Base-by-base conservation (phyloP, 2,888 invertebrate species). In the Dryocosmus kuriphilus region DNA sequence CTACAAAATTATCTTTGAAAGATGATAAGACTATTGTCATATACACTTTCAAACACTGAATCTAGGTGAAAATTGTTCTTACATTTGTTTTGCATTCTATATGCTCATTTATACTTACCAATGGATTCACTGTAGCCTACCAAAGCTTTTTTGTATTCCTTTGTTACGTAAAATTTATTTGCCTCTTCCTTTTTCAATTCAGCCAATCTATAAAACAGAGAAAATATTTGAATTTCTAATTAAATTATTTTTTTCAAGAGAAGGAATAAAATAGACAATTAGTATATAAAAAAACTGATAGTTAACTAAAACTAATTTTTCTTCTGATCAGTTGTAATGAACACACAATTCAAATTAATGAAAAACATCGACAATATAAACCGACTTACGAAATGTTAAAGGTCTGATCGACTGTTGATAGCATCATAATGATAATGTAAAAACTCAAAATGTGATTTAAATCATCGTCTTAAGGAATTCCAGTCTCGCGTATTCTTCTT, bases 131-230 rank as follows among this genome's bases (percentile, higher is more conserved):
- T 95, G 92, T 98, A 98, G 88, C 95, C 94, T 84, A 94, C 93
- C 81, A 98, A 93, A 74, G 98, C 98, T 85, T 96, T 95, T 87
- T 95, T 94, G 92, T 98, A 99, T 88, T 98, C 95, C 92, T 97
- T 96, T 86, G 95, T 94, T 92, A 96, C 96, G 92, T 98, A 98
- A 77, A 96, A 94, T 89, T 95, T 94, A 92, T 98, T 98, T 80
- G 98, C 98, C 91, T 94, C 94, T 91, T 96, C 96, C 90, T 98
- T 98, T 90, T 96, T 96, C 87, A 94, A 93, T 92, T 97, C 97
- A 55, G 97, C 97, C 88, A 95, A 92, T 89, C 97, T 97, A n/a
- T n/a, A 89, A 35, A 93, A 92, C 8, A 51, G 14, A 51, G 19
- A 4, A 11, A 38, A 24, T 16, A 60, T 55, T 55, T 0, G 0